Evolutionary conservation across 2,113 vertebrate species (phyloP).

Genomic region (Sciurus niger): DNA sequence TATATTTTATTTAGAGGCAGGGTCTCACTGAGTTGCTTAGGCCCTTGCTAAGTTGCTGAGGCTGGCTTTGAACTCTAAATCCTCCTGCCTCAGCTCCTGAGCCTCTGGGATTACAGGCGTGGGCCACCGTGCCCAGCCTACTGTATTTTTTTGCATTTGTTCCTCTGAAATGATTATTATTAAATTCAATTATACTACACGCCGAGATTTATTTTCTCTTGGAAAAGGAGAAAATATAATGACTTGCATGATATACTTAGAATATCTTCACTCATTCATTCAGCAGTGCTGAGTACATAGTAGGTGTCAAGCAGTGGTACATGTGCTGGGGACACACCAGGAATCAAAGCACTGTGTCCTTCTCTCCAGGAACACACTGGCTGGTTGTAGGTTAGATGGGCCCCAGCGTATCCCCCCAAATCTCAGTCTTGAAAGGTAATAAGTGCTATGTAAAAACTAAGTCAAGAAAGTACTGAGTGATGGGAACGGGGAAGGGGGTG

Average conservation of each 20-base stretch:
- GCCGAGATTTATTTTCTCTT: conserved; percentile 3
- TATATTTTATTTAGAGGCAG: too few relatives aligned
- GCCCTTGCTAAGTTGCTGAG: too few relatives aligned
- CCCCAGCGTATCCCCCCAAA: too few relatives aligned
- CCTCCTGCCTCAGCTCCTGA: too few relatives aligned
- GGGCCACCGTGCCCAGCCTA: too few relatives aligned
- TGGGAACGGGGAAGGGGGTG: not conserved
- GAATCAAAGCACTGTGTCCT: not conserved
- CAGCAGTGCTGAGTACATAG: not conserved
- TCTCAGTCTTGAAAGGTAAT: not conserved
- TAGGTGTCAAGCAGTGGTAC: not conserved
- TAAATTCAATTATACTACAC: conserved; percentile 18
- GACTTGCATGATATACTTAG: not conserved
- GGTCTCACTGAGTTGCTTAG: too few relatives aligned
- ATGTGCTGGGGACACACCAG: not conserved
- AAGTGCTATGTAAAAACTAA: not conserved
- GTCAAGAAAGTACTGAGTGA: not conserved
- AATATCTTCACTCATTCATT: not conserved
- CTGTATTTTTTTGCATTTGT: not conserved
- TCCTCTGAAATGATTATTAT: not conserved
- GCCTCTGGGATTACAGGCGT: too few relatives aligned
- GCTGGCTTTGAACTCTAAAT: too few relatives aligned
- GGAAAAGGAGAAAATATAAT: conserved; percentile 43
- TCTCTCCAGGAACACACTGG: not conserved
- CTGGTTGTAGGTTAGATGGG: not conserved